These are phyloP conservation scores for Actias luna DNA, from an alignment of 2,888 invertebrate genomes.

Conservation along the genomic window DNA sequence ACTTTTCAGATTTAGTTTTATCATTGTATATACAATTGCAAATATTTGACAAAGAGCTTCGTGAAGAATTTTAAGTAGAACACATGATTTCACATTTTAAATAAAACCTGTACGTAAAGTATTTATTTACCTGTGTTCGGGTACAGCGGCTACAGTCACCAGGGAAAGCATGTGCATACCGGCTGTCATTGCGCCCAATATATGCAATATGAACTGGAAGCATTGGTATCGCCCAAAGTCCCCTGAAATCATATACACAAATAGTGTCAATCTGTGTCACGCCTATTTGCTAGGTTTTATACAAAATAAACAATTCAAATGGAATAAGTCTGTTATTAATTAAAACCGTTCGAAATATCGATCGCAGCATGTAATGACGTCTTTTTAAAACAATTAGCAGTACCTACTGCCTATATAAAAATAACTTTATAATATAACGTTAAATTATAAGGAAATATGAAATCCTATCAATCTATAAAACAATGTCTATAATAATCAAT, in stretches of 20 bases:
- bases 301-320: not conserved
- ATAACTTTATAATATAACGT: too few relatives aligned
- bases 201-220: conserved; percentile 89
- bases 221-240: conserved; percentile 92
- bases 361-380: not conserved
- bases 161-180: conserved; percentile 92
- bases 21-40: not conserved
- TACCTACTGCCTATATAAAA: too few relatives aligned
- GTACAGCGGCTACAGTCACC: conserved; percentile 90
- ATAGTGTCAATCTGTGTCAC: not conserved
- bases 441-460: too few relatives aligned
- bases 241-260: conserved; percentile 74
- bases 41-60: conserved; percentile 25
- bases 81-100: conserved; percentile 15
- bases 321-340: not conserved
- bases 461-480: too few relatives aligned
- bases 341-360: not conserved
- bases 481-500: too few relatives aligned
- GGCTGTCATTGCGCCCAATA: conserved; percentile 89
- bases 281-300: not conserved
- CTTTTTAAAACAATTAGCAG: not conserved
- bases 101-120: conserved; percentile 7
- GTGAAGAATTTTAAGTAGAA: conserved; percentile 12
- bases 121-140: conserved; percentile 82
- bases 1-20: not conserved